phyloP scores from a whole-genome alignment of 2,888 invertebrate species.

The Cephus runcator region DNA sequence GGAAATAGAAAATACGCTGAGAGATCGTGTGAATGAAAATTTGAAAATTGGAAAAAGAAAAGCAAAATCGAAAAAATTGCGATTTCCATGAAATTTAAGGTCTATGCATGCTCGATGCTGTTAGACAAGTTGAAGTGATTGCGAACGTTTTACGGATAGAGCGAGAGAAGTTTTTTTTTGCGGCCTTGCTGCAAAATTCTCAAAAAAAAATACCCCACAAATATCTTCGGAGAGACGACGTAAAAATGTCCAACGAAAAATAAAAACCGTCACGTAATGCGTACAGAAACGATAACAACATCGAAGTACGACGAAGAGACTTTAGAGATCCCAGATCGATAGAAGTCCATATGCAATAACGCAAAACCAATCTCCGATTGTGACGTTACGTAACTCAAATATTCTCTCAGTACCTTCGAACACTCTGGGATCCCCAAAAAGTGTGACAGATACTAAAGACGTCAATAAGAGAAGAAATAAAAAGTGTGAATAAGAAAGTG shows the following conservation, averaged over 20 bases:
- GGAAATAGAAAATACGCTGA: background rate
- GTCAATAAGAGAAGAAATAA: background rate
- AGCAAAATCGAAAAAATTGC: background rate
- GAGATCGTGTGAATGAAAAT: background rate
- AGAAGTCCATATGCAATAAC: background rate
- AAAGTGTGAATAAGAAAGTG: background rate
- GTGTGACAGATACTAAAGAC: background rate
- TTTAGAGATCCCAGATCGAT: background rate
- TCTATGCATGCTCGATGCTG: background rate
- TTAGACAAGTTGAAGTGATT: background rate
- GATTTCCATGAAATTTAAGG: background rate
- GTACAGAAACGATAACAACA: background rate
- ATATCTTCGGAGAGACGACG: background rate
- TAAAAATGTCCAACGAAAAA: background rate
- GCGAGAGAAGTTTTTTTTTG: background rate
- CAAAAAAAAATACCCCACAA: background rate
- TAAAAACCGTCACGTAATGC: background rate
- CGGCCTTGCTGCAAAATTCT: background rate
- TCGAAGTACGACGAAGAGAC: background rate
- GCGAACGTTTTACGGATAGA: background rate
- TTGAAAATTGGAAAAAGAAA: background rate
- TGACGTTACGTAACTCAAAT: background rate
- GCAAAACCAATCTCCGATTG: background rate
- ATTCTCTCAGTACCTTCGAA: background rate
- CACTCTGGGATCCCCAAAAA: background rate